These are phyloP conservation scores for Spongia lamella DNA, from an alignment of 37 sponge, comb jelly and placozoan genomes.

Conservation along the genomic window DNA sequence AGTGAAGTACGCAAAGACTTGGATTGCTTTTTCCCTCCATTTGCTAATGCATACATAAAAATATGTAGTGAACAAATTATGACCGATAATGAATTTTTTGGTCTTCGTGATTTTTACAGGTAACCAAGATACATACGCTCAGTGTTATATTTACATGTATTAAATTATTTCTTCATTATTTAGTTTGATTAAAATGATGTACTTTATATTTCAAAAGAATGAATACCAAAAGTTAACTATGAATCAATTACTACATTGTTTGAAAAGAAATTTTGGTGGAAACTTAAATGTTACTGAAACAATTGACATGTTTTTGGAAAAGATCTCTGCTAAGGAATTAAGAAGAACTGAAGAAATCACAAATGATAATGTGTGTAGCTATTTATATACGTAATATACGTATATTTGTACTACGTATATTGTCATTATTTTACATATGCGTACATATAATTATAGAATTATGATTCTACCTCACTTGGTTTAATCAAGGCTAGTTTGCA, in stretches of 20 bases:
- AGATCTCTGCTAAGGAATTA: neutral
- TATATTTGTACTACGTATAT: neutral
- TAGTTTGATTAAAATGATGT: slow-evolving; percentile 94
- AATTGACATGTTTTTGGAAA: slow-evolving; percentile 11
- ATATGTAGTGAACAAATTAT: slow-evolving; percentile 37
- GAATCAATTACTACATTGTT: slow-evolving; percentile 75
- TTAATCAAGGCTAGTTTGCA: slow-evolving; percentile 74
- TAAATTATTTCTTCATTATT: neutral
- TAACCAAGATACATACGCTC: neutral
- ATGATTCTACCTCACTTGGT: slow-evolving; percentile 68
- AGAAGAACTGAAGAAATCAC: neutral
- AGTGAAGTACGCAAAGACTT: slow-evolving; percentile 36
- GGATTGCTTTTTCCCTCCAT: slow-evolving; percentile 42
- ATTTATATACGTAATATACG: no score
- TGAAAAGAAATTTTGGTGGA: slow-evolving; percentile 90
- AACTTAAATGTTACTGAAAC: slow-evolving; percentile 18
- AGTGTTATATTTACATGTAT: neutral
- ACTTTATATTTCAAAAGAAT: slow-evolving; percentile 64
- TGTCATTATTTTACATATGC: no score
- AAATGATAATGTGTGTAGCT: no score
- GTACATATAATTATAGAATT: no score
- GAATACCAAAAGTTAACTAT: slow-evolving; percentile 20
- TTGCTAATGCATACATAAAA: slow-evolving; percentile 72
- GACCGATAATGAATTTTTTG: slow-evolving; percentile 69
- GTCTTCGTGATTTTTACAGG: slow-evolving; percentile 93